Base-by-base conservation (phyloP, 2,888 invertebrate genomes). In the Cryptophagus acutangulus region DNA sequence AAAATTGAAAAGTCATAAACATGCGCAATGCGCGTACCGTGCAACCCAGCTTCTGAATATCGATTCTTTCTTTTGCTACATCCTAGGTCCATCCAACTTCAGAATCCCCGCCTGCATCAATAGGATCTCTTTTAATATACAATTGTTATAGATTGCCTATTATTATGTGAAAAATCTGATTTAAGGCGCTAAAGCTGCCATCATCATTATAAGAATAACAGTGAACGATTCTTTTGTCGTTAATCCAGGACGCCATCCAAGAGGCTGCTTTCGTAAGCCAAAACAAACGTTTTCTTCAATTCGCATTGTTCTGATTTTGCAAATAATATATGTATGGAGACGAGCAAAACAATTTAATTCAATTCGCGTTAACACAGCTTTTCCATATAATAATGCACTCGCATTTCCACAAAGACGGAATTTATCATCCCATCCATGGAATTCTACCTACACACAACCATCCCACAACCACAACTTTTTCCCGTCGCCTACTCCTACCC, bases 1-100 rank as follows among this genome's bases (percentile, higher is more conserved):
- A 52, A 55, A 49, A 51, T 47, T 50, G 37, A 52, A 55, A 54
- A 55, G 47, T 52, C 42, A 51, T 51, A 57, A 57, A 53, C 59
- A 59, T 59, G 59, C 59, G 59, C 59, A 54, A 36, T 55, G 54
- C 59, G 57, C 58, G 47, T 58, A 57, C 57, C 57, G 46, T 55
- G 48, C 43, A 50, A 50, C 52, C 49, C 52, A 51, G 48, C 52
- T 55, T 52, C 53, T 52, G 48, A 48, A 54, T 59, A 58, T 59
- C 59, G 59, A 59, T 59, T 59, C 52, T 57, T 59, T 58, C 58
- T 57, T 57, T 55, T 49, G 49, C 54, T 54, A 54, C 51, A 46
- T 54, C 54, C 53, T 53, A 53, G 52, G 50, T 51, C 50, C 46
- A 47, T 48, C 52, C 51, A 46, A 40, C 31, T 10, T 31, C 31